phyloP scores from a whole-genome alignment of 2,888 invertebrate genomes.

The Plemyria rubiginata region DNA sequence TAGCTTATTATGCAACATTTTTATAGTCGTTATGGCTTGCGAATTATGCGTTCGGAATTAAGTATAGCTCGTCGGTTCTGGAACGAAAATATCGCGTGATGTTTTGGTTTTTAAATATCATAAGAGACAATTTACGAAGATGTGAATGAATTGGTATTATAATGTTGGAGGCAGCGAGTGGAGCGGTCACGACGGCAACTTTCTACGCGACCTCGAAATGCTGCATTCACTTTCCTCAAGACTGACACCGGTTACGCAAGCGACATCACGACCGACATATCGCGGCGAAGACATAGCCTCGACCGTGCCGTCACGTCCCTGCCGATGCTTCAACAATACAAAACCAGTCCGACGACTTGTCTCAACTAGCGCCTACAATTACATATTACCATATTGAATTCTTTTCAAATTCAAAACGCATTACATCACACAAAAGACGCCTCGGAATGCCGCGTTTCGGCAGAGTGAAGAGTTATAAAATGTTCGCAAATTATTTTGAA shows the following conservation, averaged over 20 bases:
- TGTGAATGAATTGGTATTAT: conserved; percentile 52
- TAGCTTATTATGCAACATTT: conserved; percentile 80
- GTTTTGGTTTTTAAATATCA: conserved; percentile 42
- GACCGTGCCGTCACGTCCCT: conserved; percentile 40
- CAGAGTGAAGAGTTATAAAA: conserved; percentile 66
- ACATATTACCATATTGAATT: conserved; percentile 49
- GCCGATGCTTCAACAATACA: conserved; percentile 44
- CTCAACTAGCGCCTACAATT: conserved; percentile 50
- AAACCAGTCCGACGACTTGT: conserved; percentile 53
- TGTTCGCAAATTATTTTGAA: conserved; percentile 77
- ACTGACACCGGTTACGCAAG: conserved; percentile 82
- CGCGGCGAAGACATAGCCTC: conserved; percentile 52
- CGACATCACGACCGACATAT: conserved; percentile 76
- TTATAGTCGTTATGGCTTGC: conserved; percentile 58
- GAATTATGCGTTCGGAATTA: conserved; percentile 53
- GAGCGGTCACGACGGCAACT: conserved; percentile 70
- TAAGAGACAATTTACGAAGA: conserved; percentile 34
- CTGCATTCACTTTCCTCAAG: conserved; percentile 83
- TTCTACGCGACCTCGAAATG: conserved; percentile 84
- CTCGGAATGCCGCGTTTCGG: conserved; percentile 34
- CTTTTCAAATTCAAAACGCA: conserved; percentile 49
- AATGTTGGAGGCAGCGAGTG: conserved; percentile 51
- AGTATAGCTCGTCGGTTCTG: conserved; percentile 50
- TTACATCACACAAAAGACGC: conserved; percentile 57
- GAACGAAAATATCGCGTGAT: conserved; percentile 55